Evolutionary conservation across 2,113 vertebrate species (phyloP).

Genomic region (Anhinga rufa): DNA sequence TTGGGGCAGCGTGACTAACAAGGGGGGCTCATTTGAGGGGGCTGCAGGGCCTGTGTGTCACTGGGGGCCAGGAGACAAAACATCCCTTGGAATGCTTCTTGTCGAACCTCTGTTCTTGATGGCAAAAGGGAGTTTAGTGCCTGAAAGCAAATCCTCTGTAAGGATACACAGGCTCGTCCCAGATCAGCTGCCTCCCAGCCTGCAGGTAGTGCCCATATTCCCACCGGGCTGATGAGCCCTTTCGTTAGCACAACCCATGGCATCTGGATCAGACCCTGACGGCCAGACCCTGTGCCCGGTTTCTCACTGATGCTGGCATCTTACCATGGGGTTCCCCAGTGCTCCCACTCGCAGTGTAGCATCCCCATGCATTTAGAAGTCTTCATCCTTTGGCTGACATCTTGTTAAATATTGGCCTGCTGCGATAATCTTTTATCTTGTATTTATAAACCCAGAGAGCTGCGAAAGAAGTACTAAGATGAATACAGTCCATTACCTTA

Average conservation of each 20-base stretch:
- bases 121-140: background rate
- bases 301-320: background rate
- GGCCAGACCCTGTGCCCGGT: background rate
- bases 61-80: background rate
- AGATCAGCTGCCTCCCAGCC: background rate
- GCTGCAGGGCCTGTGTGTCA: accelerated
- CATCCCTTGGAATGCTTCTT: background rate
- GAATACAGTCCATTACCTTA: slow-evolving; percentile 47
- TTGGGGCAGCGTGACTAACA: background rate
- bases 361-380: background rate
- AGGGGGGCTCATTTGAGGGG: background rate
- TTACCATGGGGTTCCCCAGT: background rate
- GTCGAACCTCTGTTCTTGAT: background rate
- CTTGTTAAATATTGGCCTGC: background rate
- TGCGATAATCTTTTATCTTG: background rate
- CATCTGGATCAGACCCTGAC: background rate
- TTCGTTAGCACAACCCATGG: background rate
- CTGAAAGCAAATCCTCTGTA: background rate
- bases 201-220: background rate
- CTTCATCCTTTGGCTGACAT: background rate
- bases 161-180: background rate
- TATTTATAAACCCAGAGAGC: slow-evolving; percentile 22
- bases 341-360: background rate
- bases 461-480: slow-evolving; percentile 21
- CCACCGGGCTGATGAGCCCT: background rate